A percentile compares a stretch with the other conserved stretches of the same genome.
phyloP scores from a whole-genome alignment of 2,888 invertebrate species.

The Acanthoscelides obtectus region DNA sequence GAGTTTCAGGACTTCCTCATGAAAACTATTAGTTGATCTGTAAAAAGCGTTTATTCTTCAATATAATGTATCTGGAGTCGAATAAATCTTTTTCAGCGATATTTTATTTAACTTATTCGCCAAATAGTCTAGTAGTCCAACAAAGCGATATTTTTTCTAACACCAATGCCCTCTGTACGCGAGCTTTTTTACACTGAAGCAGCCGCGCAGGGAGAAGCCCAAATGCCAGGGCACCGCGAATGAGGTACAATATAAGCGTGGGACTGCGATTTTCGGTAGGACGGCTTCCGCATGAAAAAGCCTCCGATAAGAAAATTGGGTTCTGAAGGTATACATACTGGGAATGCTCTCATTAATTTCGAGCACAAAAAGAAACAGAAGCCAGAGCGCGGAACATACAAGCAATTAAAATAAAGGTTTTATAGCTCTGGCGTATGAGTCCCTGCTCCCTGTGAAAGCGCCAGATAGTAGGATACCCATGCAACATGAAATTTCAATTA shows the following conservation, averaged over 20 bases:
- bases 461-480: not conserved
- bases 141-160: too few relatives aligned
- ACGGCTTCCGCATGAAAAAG: too few relatives aligned
- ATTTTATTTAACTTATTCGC: too few relatives aligned
- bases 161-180: too few relatives aligned
- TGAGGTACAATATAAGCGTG: too few relatives aligned
- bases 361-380: not conserved
- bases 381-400: not conserved
- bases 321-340: not conserved
- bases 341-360: not conserved
- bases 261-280: too few relatives aligned
- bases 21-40: not conserved
- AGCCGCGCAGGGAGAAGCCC: too few relatives aligned
- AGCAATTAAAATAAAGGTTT: not conserved
- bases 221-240: too few relatives aligned
- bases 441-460: not conserved
- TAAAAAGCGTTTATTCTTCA: not conserved
- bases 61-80: too few relatives aligned
- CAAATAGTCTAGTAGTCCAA: too few relatives aligned
- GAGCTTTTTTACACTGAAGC: too few relatives aligned
- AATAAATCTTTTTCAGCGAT: too few relatives aligned
- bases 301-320: not conserved
- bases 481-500: conserved; percentile 60
- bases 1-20: not conserved
- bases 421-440: not conserved